phyloP scores from a whole-genome alignment of 2,888 invertebrate species.

The Paralinhomoeus sp. region DNA sequence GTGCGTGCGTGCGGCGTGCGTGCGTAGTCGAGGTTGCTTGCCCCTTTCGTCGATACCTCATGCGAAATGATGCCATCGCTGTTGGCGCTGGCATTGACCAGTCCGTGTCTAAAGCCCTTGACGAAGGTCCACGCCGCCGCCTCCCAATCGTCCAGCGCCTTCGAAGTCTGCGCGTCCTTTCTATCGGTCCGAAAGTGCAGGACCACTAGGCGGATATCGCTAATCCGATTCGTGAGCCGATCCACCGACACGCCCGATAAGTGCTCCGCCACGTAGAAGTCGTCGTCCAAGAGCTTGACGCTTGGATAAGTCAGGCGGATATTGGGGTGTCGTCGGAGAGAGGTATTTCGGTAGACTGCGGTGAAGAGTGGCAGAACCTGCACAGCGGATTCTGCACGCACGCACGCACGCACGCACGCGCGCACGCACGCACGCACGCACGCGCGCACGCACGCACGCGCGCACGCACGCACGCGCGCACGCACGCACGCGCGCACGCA shows the following conservation, averaged over 20 bases:
- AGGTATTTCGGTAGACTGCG: slow-evolving; percentile 13
- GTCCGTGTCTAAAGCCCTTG: slow-evolving; percentile 10
- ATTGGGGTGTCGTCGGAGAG: slow-evolving; percentile 13
- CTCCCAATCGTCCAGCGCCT: slow-evolving; percentile 12
- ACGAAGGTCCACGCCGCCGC: slow-evolving; percentile 9
- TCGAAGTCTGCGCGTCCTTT: slow-evolving; percentile 7
- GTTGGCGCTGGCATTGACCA: slow-evolving; percentile 12
- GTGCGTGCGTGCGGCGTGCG: too few relatives aligned
- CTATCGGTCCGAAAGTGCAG: slow-evolving; percentile 16
- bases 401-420: too few relatives aligned
- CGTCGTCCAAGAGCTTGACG: slow-evolving; percentile 19
- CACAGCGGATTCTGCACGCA: too few relatives aligned
- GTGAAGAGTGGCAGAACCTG: slow-evolving; percentile 15
- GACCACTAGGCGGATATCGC: slow-evolving; percentile 11
- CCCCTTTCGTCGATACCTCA: slow-evolving; percentile 7
- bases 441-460: too few relatives aligned
- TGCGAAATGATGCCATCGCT: slow-evolving; percentile 13
- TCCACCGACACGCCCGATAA: slow-evolving; percentile 15
- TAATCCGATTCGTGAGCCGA: slow-evolving; percentile 10
- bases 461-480: too few relatives aligned
- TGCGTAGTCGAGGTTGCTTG: too few relatives aligned
- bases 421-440: too few relatives aligned
- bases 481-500: too few relatives aligned
- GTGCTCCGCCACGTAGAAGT: slow-evolving; percentile 18
- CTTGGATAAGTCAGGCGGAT: slow-evolving; percentile 16